Evolutionary conservation across 1,140 invertebrate genomes (phyloP).

Genomic region (Microplitis mediator): DNA sequence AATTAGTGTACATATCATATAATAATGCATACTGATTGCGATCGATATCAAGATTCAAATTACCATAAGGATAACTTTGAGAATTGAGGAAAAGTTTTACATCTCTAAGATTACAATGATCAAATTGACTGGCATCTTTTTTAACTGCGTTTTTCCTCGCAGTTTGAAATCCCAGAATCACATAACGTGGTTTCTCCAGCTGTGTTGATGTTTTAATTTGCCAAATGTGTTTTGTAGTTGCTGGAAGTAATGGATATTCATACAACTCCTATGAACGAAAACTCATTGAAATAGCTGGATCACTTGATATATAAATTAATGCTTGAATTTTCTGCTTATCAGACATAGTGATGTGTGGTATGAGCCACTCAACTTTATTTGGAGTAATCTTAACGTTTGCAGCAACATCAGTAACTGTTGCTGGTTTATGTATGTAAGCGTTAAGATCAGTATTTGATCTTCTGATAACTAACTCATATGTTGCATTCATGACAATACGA

Average conservation of each 20-base stretch:
- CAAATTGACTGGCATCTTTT: background rate
- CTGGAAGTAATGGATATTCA: background rate
- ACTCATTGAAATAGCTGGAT: background rate
- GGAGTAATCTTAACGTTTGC: too few relatives aligned
- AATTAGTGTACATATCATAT: background rate
- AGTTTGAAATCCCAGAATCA: background rate
- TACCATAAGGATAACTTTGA: background rate
- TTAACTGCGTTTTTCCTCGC: background rate
- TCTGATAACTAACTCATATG: too few relatives aligned
- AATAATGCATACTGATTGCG: background rate
- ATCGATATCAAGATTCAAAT: background rate
- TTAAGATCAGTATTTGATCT: background rate
- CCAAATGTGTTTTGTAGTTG: too few relatives aligned
- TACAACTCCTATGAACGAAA: background rate
- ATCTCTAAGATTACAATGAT: too few relatives aligned
- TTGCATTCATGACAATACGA: too few relatives aligned
- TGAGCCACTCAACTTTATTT: too few relatives aligned
- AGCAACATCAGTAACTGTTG: background rate
- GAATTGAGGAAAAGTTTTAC: too few relatives aligned
- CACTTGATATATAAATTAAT: background rate
- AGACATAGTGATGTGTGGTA: too few relatives aligned
- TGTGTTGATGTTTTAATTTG: too few relatives aligned
- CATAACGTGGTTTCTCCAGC: too few relatives aligned
- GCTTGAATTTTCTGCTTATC: background rate
- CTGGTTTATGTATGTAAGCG: background rate